Conservation (phyloP, 2,113 vertebrate species). For the Phalacrocorax aristotelis region DNA sequence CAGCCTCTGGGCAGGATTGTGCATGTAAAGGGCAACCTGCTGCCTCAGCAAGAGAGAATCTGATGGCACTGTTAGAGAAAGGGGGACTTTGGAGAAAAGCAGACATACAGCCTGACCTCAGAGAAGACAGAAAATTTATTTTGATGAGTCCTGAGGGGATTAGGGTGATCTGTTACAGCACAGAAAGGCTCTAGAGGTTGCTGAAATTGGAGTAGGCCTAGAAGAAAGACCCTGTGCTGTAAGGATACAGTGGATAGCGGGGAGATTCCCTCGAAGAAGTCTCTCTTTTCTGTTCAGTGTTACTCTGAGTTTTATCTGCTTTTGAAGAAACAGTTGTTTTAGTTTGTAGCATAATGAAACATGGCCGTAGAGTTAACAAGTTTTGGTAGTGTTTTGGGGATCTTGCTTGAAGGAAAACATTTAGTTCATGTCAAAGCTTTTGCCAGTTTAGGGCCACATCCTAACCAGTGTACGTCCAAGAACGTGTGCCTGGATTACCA, state of each 20-base stretch:
- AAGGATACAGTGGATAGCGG: background rate
- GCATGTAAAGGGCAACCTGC: background rate
- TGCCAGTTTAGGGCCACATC: background rate
- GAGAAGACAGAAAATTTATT: background rate
- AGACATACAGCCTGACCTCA: background rate
- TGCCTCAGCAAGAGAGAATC: background rate
- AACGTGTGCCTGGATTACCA: accelerated
- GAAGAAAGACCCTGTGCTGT: background rate
- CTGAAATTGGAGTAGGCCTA: background rate
- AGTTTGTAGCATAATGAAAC: background rate
- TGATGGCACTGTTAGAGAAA: background rate
- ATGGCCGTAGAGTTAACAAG: background rate
- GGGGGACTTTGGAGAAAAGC: background rate
- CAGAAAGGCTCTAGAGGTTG: background rate
- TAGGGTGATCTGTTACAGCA: background rate
- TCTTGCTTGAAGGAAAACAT: background rate
- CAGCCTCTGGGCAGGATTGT: background rate
- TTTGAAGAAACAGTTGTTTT: background rate
- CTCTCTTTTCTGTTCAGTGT: background rate
- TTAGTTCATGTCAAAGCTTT: background rate
- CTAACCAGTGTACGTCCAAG: background rate
- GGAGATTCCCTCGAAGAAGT: background rate
- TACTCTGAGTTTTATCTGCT: background rate
- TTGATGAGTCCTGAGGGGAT: background rate
- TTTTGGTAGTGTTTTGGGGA: background rate